Evolutionary conservation across 2,888 invertebrate genomes (phyloP).

Genomic region (Eupithecia inturbata): DNA sequence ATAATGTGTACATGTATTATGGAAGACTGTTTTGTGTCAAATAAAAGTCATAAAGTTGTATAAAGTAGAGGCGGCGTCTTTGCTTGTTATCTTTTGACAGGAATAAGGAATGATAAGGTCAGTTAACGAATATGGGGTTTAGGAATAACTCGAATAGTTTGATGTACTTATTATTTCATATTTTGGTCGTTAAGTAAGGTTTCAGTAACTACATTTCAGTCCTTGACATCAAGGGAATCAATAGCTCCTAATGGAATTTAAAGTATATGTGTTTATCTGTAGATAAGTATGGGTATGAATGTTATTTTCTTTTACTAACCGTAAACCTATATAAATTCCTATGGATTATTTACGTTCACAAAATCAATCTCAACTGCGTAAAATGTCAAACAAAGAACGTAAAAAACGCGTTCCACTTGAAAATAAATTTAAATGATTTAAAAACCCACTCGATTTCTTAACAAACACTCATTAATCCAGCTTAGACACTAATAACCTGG

Average conservation of each 20-base stretch:
- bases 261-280: not conserved
- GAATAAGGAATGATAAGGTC: conserved; percentile 22
- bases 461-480: conserved; percentile 80
- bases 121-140: conserved; percentile 6
- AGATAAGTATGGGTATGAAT: not conserved
- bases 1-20: conserved; percentile 46
- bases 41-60: conserved; percentile 36
- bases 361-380: conserved; percentile 9
- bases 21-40: conserved; percentile 41
- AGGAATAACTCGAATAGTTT: not conserved
- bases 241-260: not conserved
- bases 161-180: not conserved
- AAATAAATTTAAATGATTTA: conserved; percentile 41
- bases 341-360: not conserved
- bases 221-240: not conserved
- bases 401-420: conserved; percentile 18
- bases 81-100: conserved; percentile 37
- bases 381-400: conserved; percentile 23
- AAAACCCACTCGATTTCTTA: conserved; percentile 65
- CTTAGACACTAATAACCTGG: conserved; percentile 76
- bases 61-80: conserved; percentile 43
- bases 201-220: not conserved
- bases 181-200: not conserved
- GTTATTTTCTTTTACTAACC: not conserved
- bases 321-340: not conserved